Evolutionary conservation across 2,113 vertebrate genomes (phyloP), one percentile per base, ranked within the genome.

Genomic region (Neogobius melanostomus): DNA sequence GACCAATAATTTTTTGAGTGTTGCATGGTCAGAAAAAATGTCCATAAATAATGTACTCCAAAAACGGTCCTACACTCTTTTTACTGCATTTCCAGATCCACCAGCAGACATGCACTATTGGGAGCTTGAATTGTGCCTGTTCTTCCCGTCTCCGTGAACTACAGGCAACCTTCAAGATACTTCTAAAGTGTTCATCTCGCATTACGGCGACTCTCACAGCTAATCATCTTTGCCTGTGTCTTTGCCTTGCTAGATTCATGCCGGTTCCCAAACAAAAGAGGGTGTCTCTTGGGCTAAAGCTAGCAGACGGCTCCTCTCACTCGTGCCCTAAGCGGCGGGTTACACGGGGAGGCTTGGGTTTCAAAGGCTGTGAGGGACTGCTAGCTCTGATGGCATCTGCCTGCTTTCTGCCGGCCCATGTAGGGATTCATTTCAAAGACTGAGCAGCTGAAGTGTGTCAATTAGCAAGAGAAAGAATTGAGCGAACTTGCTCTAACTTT

Each of bases 261-360:
- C 67, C n/a, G 52, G 62, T 77, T 84, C 74, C 79, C 68, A 76
- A 54, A 79, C 54, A 81, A 74, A 75, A 54, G 57, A 45, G 66
- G 71, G 81, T 56, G 82, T 80, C 84, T 80, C 67, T 67, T 54
- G 81, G 81, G 84, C 85, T 83, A 85, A 17, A 89, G 89, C 87
- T 89, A 92, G 92, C 92, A 93, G 92, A 91, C 87, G 85, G 87
- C 82, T 88, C 85, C 76, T 82, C 85, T 92, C 91, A 89, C 87
- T 91, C 84, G 83, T 82, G 86, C 80, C 72, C 78, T 71, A 76
- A 84, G 82, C 85, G 62, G 72, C 48, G 85, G 85, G 83, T 87
- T 86, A 83, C 82, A 81, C 11, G 64, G 66, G 28, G 71, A 44
- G 78, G 87, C 61, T 89, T 89, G 83, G 81, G 88, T 93, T 93